A percentile compares a stretch with the other conserved stretches of the same genome.
phyloP scores from a whole-genome alignment of 2,888 invertebrate genomes.

The Hirtodrosophila trivittata region DNA sequence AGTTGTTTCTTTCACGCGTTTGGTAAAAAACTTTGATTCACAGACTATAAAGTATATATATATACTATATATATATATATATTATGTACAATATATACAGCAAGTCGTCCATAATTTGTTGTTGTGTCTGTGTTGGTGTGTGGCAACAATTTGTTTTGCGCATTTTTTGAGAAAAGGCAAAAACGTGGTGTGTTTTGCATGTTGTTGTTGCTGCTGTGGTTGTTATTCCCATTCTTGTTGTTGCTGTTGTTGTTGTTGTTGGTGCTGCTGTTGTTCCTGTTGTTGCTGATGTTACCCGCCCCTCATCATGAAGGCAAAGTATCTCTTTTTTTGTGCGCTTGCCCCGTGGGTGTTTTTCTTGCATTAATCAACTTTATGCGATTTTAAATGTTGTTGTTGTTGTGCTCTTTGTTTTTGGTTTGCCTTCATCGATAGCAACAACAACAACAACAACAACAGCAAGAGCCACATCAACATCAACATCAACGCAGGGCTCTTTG shows the following conservation, averaged over 20 bases:
- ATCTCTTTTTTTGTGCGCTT: conserved; percentile 14
- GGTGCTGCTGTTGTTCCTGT: conserved; percentile 5
- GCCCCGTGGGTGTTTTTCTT: conserved; percentile 55
- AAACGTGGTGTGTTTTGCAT: conserved; percentile 18
- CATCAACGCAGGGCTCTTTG: conserved; percentile 18
- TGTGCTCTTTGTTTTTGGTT: conserved; percentile 14
- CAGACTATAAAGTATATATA: no score
- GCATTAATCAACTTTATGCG: conserved; percentile 70
- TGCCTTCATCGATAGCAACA: conserved; percentile 42
- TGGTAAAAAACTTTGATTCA: no score
- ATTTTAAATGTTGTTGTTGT: conserved; percentile 43
- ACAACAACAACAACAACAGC: conserved; percentile 16
- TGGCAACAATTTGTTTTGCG: conserved; percentile 14
- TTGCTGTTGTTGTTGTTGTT: conserved; percentile 17
- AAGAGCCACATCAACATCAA: background rate
- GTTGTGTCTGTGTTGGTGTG: conserved; percentile 5
- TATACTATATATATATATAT: no score
- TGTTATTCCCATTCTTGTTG: background rate
- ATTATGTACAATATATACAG: no score
- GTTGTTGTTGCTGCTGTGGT: conserved; percentile 13
- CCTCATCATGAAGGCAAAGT: conserved; percentile 2
- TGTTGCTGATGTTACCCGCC: conserved; percentile 11
- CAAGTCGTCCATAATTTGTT: no score
- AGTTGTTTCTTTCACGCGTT: no score
- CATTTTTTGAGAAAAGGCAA: conserved; percentile 15